Percentiles rank a stretch among this genome's conserved stretches.
Evolutionary conservation across 2,888 invertebrate species (phyloP).

Genomic region (Trilocha varians): DNA sequence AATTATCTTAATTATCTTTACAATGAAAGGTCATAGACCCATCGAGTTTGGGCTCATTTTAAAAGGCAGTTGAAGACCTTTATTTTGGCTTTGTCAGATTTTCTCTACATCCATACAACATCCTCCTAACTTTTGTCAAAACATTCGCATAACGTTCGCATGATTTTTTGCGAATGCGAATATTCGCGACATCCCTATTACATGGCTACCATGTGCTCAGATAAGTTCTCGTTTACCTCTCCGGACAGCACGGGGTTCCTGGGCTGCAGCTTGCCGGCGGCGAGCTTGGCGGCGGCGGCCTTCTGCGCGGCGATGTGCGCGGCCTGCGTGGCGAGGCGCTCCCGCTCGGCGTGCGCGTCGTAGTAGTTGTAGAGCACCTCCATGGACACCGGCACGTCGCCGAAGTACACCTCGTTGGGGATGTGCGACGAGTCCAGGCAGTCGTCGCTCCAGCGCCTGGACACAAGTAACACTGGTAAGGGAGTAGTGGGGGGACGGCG

Average conservation of each 20-base stretch:
- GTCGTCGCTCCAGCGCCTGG: conserved; percentile 70
- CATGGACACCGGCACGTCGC: conserved; percentile 63
- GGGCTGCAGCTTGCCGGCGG: conserved; percentile 45
- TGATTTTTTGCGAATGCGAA: no score
- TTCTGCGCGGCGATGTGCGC: conserved; percentile 65
- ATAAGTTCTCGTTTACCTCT: conserved; percentile 25
- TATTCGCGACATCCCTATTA: no score
- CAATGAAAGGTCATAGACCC: no score
- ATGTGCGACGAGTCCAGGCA: conserved; percentile 68
- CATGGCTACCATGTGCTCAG: no score
- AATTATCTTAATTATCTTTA: no score
- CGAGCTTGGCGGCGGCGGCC: conserved; percentile 56
- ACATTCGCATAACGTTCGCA: no score
- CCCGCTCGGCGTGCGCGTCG: conserved; percentile 66
- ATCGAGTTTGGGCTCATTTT: no score
- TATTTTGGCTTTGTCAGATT: no score
- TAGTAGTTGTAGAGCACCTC: conserved; percentile 66
- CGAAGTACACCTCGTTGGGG: conserved; percentile 70
- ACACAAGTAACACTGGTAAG: not conserved
- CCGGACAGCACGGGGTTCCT: conserved; percentile 27
- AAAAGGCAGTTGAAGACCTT: no score
- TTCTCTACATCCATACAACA: no score
- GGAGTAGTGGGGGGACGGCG: no score
- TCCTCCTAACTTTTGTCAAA: no score
- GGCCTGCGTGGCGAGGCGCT: conserved; percentile 53